phyloP scores from a whole-genome alignment of 1,140 invertebrate genomes.

The Nixonia krombeini region DNA sequence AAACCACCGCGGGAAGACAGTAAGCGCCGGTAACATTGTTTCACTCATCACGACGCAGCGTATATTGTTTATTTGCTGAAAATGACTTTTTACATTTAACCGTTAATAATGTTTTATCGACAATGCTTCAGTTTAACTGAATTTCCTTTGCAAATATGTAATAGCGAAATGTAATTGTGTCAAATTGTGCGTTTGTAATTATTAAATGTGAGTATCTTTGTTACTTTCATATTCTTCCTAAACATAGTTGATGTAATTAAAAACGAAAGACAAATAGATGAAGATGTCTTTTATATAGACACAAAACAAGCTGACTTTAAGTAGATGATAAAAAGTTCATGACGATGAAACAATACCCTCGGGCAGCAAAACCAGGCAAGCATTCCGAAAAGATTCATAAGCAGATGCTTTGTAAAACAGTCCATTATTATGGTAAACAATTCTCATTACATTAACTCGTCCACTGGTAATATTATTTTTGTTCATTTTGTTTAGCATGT shows the following conservation, averaged over 20 bases:
- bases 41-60: slow-evolving; percentile 15
- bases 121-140: too few relatives aligned
- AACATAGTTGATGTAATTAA: neutral
- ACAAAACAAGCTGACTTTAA: neutral
- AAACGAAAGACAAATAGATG: neutral
- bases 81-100: too few relatives aligned
- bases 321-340: slow-evolving; percentile 1
- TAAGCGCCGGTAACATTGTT: slow-evolving; percentile 22
- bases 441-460: too few relatives aligned
- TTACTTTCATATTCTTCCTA: neutral
- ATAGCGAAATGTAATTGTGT: too few relatives aligned
- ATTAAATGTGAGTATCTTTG: too few relatives aligned
- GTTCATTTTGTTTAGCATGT: too few relatives aligned
- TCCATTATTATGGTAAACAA: neutral
- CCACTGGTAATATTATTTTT: too few relatives aligned
- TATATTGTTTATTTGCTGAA: neutral
- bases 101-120: too few relatives aligned
- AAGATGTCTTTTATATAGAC: neutral
- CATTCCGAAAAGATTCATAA: neutral
- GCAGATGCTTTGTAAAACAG: neutral
- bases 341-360: neutral
- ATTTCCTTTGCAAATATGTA: too few relatives aligned
- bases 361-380: neutral
- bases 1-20: slow-evolving; percentile 14
- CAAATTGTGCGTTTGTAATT: too few relatives aligned